Percentiles rank a stretch among this genome's conserved stretches.
phyloP scores from a whole-genome alignment of 2,888 invertebrate species.

The Caenorhabditis parvicauda region DNA sequence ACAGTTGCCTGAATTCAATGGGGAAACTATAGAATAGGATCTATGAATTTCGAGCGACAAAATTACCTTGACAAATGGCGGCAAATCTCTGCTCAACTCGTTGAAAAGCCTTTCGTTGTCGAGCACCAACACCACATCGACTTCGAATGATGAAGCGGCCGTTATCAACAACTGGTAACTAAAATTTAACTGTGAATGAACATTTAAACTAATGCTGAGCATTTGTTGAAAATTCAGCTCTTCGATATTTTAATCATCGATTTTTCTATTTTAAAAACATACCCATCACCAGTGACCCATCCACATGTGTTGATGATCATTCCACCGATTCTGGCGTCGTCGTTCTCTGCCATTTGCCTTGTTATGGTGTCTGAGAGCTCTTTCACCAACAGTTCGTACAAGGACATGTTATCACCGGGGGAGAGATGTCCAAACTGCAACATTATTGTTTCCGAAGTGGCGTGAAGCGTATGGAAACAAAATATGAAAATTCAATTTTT shows the following conservation, averaged over 20 bases:
- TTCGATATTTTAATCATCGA: background rate
- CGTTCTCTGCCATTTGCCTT: slow-evolving; percentile 19
- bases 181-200: slow-evolving; percentile 3
- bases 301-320: slow-evolving; percentile 95
- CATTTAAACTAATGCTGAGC: background rate
- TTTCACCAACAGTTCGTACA: slow-evolving; percentile 81
- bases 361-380: slow-evolving; percentile 74
- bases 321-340: slow-evolving; percentile 69
- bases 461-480: too few relatives aligned
- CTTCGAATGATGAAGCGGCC: slow-evolving; percentile 89
- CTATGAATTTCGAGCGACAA: too few relatives aligned
- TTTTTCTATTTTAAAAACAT: slow-evolving; percentile 63
- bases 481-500: background rate
- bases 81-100: slow-evolving; percentile 88
- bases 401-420: slow-evolving; percentile 76
- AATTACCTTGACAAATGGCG: slow-evolving; percentile 78
- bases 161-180: slow-evolving; percentile 71
- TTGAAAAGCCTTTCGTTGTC: slow-evolving; percentile 94
- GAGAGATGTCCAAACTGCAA: slow-evolving; percentile 80
- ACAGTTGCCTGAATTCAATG: too few relatives aligned
- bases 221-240: background rate
- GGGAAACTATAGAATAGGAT: background rate
- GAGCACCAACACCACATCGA: slow-evolving; percentile 87
- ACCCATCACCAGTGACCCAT: slow-evolving; percentile 90
- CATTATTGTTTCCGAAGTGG: too few relatives aligned